phyloP scores from a whole-genome alignment of 2,797 vertebrate genomes.

The Bradypodion pumilum region DNA sequence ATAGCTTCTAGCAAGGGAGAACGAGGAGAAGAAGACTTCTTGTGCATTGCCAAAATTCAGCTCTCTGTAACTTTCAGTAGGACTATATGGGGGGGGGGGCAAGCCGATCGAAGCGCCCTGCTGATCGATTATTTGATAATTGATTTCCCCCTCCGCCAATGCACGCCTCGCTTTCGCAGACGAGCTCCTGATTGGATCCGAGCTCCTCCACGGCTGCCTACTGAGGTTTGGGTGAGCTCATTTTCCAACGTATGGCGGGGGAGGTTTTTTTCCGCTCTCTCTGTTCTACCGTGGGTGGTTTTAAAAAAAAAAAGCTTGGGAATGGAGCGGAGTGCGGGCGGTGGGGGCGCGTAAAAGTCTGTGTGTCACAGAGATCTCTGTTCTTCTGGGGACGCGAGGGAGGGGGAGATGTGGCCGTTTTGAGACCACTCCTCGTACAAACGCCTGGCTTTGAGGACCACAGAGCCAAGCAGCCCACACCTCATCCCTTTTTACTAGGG shows the following conservation, averaged over 20 bases:
- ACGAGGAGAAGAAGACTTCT: not conserved
- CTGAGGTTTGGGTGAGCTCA: slow-evolving; percentile 87
- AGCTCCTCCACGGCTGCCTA: slow-evolving; percentile 76
- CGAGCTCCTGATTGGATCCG: slow-evolving; percentile 82
- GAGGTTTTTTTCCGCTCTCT: slow-evolving; percentile 45
- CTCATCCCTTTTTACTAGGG: not conserved
- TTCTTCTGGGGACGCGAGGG: not conserved
- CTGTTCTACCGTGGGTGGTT: not conserved
- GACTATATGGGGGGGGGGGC: not conserved
- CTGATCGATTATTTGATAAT: slow-evolving; percentile 87
- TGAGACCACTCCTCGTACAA: not conserved
- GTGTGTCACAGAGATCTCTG: not conserved
- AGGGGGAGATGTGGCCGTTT: not conserved
- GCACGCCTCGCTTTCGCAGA: slow-evolving; percentile 73
- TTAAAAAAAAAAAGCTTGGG: no score
- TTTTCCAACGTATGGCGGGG: slow-evolving; percentile 74
- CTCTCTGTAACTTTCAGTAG: no score
- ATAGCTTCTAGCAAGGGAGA: not conserved
- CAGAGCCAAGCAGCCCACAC: not conserved
- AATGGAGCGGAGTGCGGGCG: not conserved
- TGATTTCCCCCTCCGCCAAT: slow-evolving; percentile 87
- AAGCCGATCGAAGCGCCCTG: slow-evolving; percentile 78
- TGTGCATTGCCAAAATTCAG: not conserved
- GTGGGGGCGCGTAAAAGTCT: not conserved
- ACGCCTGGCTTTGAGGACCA: not conserved